phyloP scores from a whole-genome alignment of 2,888 invertebrate species.

The Pyrgus malvae region DNA sequence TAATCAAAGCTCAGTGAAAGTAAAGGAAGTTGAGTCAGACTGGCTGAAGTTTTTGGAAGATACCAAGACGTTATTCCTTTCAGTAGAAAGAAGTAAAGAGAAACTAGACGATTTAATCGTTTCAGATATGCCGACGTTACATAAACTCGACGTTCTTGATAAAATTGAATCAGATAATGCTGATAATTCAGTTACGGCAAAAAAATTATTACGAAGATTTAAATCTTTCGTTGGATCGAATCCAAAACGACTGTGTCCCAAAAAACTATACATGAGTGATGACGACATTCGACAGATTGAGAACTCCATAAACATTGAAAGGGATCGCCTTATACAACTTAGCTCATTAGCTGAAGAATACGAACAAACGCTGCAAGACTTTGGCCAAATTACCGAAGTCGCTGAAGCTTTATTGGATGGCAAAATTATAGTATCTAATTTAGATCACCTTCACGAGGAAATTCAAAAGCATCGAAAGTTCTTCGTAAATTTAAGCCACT shows the following conservation, averaged over 20 bases:
- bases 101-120: conserved; percentile 80
- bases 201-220: conserved; percentile 83
- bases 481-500: conserved; percentile 93
- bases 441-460: conserved; percentile 92
- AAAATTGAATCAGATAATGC: conserved; percentile 85
- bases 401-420: conserved; percentile 91
- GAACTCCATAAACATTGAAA: conserved; percentile 85
- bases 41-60: conserved; percentile 88
- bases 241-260: conserved; percentile 86
- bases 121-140: conserved; percentile 84
- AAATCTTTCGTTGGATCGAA: conserved; percentile 85
- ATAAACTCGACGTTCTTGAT: conserved; percentile 86
- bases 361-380: conserved; percentile 93
- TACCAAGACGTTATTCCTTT: conserved; percentile 80
- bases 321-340: conserved; percentile 88
- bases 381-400: conserved; percentile 91
- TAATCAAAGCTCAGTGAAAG: conserved; percentile 62
- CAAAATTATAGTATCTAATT: conserved; percentile 87
- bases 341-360: conserved; percentile 92
- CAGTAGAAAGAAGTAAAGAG: conserved; percentile 72
- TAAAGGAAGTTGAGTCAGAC: conserved; percentile 82
- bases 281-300: conserved; percentile 87
- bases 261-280: conserved; percentile 84
- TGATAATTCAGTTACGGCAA: conserved; percentile 82
- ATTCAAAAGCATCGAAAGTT: conserved; percentile 94